phyloP scores from a whole-genome alignment of 2,797 vertebrate species.

The Enoplosus armatus region DNA sequence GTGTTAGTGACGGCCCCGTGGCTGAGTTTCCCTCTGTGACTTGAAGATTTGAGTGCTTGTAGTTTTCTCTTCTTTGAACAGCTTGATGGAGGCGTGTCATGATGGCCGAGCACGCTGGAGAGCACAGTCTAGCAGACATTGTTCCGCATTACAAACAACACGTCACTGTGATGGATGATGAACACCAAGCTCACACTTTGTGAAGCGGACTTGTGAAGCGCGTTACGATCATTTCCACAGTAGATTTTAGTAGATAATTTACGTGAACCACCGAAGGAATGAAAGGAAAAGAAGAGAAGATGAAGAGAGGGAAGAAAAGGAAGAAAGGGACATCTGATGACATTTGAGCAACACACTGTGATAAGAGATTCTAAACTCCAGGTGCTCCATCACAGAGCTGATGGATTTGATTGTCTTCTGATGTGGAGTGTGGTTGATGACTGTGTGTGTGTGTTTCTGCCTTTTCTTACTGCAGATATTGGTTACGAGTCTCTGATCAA shows the following conservation, averaged over 20 bases:
- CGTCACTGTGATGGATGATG: not conserved
- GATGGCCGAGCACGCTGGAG: not conserved
- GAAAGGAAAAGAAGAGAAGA: not conserved
- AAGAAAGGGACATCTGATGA: not conserved
- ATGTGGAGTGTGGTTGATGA: constrained; percentile 23
- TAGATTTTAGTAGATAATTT: not conserved
- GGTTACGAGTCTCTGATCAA: constrained; percentile 96
- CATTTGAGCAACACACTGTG: not conserved
- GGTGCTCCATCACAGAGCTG: not conserved
- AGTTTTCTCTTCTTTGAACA: not conserved
- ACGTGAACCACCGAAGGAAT: not conserved
- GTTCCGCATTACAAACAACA: not conserved
- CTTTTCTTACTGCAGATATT: constrained; percentile 85
- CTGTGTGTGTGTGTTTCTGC: not conserved
- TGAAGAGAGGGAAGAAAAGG: not conserved
- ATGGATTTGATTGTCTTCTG: too few species aligned
- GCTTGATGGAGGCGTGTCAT: not conserved
- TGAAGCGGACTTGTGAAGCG: not conserved
- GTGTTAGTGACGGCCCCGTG: too few species aligned
- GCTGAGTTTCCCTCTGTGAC: not conserved
- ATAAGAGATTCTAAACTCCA: not conserved
- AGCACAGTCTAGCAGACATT: too few species aligned
- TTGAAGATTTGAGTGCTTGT: not conserved
- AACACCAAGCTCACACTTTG: not conserved
- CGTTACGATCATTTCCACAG: not conserved